A percentile compares a stretch with the other conserved stretches of the same genome.
Conservation (phyloP, 2,888 invertebrate genomes). For the Netelia inedita region DNA sequence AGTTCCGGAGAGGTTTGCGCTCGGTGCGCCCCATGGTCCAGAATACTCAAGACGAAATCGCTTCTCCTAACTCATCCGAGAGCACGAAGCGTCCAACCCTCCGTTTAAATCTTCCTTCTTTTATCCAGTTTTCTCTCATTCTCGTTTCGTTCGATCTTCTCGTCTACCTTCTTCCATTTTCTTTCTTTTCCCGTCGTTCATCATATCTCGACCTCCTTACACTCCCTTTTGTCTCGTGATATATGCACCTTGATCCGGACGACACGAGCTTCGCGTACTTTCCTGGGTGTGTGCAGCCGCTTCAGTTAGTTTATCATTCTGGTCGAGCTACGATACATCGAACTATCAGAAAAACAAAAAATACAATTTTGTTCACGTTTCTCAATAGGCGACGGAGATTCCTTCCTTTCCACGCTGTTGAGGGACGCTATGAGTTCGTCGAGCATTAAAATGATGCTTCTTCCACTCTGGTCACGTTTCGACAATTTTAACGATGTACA, state of each 20-base stretch:
- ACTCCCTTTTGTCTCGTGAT: background rate
- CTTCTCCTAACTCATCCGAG: constrained; percentile 34
- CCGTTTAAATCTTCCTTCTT: constrained; percentile 24
- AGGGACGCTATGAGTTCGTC: too few species aligned
- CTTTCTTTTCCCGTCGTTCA: background rate
- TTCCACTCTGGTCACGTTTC: constrained; percentile 44
- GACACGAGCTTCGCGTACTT: background rate
- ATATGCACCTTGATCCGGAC: background rate
- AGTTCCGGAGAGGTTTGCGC: constrained; percentile 10
- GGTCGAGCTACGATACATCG: too few species aligned
- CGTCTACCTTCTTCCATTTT: background rate
- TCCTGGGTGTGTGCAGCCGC: background rate
- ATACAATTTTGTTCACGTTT: too few species aligned
- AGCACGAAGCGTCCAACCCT: constrained; percentile 11
- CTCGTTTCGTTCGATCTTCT: background rate
- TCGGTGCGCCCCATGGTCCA: background rate
- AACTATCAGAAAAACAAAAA: too few species aligned
- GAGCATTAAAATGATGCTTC: constrained; percentile 16
- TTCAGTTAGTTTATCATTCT: too few species aligned
- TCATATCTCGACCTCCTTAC: background rate
- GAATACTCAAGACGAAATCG: constrained; percentile 31
- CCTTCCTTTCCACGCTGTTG: too few species aligned
- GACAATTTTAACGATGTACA: constrained; percentile 20
- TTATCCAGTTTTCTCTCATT: background rate
- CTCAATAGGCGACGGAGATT: too few species aligned